A percentile compares a stretch with the other conserved stretches of the same genome.
These are phyloP conservation scores for Ochropleura leucogaster DNA, from an alignment of 2,888 invertebrate genomes.

Conservation along the genomic window DNA sequence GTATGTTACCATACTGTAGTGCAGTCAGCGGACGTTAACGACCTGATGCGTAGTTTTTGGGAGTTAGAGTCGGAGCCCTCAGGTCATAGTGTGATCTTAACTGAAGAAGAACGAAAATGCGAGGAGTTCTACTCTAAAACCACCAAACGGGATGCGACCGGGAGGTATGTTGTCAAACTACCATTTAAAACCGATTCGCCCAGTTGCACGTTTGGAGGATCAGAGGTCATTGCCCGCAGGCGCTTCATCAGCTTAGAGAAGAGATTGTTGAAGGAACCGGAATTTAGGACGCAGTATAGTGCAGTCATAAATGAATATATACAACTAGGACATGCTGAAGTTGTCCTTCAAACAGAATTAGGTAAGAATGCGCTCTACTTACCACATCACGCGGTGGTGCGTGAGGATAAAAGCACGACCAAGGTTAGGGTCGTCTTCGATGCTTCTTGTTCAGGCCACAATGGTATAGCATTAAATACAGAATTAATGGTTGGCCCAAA, in stretches of 20 bases:
- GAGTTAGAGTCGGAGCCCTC: slow-evolving; percentile 1
- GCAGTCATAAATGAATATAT: not conserved
- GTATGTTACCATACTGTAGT: not conserved
- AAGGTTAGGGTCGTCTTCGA: no score
- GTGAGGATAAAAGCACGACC: no score
- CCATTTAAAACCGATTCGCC: not conserved
- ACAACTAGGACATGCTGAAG: slow-evolving; percentile 5
- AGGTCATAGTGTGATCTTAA: not conserved
- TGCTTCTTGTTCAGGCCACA: not conserved
- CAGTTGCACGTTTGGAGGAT: not conserved
- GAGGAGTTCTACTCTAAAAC: not conserved
- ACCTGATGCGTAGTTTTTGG: not conserved
- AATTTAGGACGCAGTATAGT: not conserved
- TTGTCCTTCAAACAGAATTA: not conserved
- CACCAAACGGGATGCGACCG: no score
- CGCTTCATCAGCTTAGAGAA: not conserved
- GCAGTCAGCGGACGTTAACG: slow-evolving; percentile 1
- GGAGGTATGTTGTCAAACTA: no score
- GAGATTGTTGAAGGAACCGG: not conserved
- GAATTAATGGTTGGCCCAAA: not conserved
- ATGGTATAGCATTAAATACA: not conserved
- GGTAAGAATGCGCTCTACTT: not conserved
- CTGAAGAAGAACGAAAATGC: not conserved
- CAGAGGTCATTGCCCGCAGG: slow-evolving; percentile 5
- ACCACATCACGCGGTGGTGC: not conserved